Percentiles rank a stretch among this genome's conserved stretches.
Conservation (phyloP, 2,113 vertebrate genomes). For the Phodopus roborovskii region DNA sequence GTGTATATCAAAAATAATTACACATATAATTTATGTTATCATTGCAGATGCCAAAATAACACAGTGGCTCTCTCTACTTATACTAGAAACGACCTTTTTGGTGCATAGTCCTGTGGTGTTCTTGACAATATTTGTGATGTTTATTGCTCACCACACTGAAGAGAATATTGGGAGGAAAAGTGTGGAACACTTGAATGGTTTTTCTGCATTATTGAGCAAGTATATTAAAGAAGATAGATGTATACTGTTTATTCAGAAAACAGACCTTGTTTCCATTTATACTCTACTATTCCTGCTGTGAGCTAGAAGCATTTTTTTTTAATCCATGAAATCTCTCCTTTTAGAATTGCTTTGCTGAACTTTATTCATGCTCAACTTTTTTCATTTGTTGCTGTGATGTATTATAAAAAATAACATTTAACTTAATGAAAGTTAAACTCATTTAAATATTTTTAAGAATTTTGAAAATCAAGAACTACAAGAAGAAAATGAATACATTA, state of each 20-base stretch:
- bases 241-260: not conserved
- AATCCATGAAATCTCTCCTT: not conserved
- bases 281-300: not conserved
- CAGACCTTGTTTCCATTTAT: not conserved
- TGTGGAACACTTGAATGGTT: not conserved
- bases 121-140: conserved; percentile 12
- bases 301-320: not conserved
- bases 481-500: conserved; percentile 32
- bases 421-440: conserved; percentile 2
- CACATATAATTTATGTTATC: not conserved
- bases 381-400: not conserved
- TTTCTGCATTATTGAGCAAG: conserved; percentile 24
- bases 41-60: not conserved
- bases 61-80: not conserved
- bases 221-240: conserved; percentile 22
- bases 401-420: not conserved
- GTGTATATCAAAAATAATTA: not conserved
- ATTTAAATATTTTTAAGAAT: conserved; percentile 25
- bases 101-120: not conserved
- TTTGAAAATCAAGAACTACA: conserved; percentile 4
- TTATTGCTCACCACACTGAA: not conserved
- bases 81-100: not conserved
- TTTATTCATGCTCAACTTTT: not conserved
- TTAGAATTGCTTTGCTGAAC: not conserved
- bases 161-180: conserved; percentile 20